Percentiles rank a stretch among this genome's conserved stretches.
These are phyloP conservation scores for Araneus ventricosus DNA, from an alignment of 1,140 invertebrate genomes.

Conservation along the genomic window DNA sequence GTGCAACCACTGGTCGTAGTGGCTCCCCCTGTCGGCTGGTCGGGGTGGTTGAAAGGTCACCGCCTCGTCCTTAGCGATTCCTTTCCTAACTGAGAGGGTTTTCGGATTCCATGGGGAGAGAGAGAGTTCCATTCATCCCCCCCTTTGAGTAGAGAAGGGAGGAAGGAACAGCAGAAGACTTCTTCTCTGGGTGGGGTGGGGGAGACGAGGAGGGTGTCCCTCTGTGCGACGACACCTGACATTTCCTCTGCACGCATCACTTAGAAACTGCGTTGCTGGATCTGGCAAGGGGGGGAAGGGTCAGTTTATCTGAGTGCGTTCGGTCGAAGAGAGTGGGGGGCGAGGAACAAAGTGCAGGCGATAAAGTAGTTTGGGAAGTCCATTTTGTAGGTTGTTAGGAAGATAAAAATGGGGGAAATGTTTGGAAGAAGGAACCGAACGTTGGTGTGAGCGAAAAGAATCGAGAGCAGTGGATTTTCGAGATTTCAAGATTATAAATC, in stretches of 20 bases:
- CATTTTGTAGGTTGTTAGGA: not conserved
- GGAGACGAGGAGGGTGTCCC: not conserved
- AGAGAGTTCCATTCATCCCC: not conserved
- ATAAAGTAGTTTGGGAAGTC: not conserved
- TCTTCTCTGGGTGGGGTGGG: not conserved
- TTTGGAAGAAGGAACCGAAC: not conserved
- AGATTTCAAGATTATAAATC: no score
- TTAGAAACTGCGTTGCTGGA: slow-evolving; percentile 59
- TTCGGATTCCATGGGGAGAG: slow-evolving; percentile 41
- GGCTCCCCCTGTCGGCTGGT: slow-evolving; percentile 58
- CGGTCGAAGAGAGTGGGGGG: slow-evolving; percentile 21
- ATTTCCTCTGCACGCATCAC: slow-evolving; percentile 74
- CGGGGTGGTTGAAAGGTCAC: slow-evolving; percentile 63
- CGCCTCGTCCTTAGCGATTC: slow-evolving; percentile 41
- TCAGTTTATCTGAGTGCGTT: slow-evolving; percentile 64
- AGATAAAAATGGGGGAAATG: not conserved
- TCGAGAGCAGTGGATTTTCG: no score
- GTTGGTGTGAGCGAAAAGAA: no score
- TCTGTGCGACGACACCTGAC: slow-evolving; percentile 70
- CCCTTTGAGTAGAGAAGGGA: not conserved
- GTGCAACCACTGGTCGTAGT: slow-evolving; percentile 25
- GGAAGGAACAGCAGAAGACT: slow-evolving; percentile 6
- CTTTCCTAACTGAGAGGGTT: slow-evolving; percentile 38
- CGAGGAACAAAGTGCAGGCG: slow-evolving; percentile 19
- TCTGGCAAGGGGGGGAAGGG: slow-evolving; percentile 66